phyloP scores from a whole-genome alignment of 2,797 vertebrate genomes.

The Euphonia xanthogaster region DNA sequence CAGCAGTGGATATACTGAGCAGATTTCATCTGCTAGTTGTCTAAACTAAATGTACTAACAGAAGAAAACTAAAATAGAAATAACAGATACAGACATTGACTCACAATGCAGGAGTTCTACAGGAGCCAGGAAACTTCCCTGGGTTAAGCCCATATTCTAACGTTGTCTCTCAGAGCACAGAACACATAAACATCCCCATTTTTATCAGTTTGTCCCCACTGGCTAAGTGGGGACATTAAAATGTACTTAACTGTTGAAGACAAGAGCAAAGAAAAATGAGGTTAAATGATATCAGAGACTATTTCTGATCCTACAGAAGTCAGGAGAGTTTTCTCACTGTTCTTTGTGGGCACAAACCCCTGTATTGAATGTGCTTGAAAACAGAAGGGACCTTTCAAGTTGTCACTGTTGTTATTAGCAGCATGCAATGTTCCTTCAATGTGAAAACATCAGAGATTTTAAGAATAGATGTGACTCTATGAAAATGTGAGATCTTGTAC shows the following conservation, averaged over 20 bases:
- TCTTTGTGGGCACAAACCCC: neutral
- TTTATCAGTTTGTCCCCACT: neutral
- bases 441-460: neutral
- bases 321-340: neutral
- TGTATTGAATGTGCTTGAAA: neutral
- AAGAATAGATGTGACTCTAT: neutral
- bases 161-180: neutral
- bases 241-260: neutral
- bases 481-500: neutral
- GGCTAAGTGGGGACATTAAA: neutral
- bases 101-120: neutral
- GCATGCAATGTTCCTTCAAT: neutral
- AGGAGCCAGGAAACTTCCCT: neutral
- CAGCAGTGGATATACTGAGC: neutral
- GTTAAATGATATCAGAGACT: neutral
- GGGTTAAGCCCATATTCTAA: neutral
- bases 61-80: slow-evolving; percentile 30
- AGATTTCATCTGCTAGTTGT: slow-evolving; percentile 47
- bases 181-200: neutral
- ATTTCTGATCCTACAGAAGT: neutral
- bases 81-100: slow-evolving; percentile 27
- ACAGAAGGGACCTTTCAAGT: neutral
- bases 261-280: neutral
- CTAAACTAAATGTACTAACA: slow-evolving; percentile 35
- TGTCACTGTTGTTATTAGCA: neutral